Conservation (phyloP, 2,113 vertebrate genomes). For the Acrocephalus kingi region DNA sequence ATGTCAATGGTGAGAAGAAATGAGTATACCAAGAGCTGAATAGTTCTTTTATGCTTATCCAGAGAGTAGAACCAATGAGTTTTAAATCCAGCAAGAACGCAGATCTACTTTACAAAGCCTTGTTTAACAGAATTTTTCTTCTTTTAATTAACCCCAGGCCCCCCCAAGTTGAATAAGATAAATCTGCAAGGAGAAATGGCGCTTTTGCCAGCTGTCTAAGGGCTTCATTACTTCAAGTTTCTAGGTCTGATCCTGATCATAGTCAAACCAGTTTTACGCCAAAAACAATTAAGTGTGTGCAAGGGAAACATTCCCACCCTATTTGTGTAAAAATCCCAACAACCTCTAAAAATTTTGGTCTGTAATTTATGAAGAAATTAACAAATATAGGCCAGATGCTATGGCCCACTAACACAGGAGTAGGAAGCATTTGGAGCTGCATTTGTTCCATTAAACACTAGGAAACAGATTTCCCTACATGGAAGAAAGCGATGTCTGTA, state of each 20-base stretch:
- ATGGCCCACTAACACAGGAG: neutral
- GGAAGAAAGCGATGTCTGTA: neutral
- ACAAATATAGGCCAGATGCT: neutral
- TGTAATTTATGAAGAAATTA: neutral
- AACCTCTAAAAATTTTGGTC: neutral
- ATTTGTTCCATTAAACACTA: neutral
- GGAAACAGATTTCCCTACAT: neutral
- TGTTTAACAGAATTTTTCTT: neutral
- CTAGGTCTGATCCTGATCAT: neutral
- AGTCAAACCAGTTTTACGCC: accelerated
- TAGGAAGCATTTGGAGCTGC: neutral
- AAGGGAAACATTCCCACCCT: neutral
- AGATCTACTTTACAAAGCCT: neutral
- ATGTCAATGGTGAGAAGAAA: conserved; percentile 23
- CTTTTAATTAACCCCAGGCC: neutral
- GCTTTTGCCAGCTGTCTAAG: neutral
- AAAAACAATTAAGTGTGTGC: neutral
- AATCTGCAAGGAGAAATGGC: neutral
- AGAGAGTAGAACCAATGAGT: conserved; percentile 29
- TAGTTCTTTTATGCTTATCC: conserved; percentile 14
- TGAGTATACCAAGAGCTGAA: neutral
- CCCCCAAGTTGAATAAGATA: neutral
- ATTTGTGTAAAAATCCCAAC: neutral
- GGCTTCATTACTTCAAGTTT: neutral
- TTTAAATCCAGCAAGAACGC: neutral